Base-by-base conservation (phyloP, 1,140 invertebrate genomes). In the Aradophagus sp. region DNA sequence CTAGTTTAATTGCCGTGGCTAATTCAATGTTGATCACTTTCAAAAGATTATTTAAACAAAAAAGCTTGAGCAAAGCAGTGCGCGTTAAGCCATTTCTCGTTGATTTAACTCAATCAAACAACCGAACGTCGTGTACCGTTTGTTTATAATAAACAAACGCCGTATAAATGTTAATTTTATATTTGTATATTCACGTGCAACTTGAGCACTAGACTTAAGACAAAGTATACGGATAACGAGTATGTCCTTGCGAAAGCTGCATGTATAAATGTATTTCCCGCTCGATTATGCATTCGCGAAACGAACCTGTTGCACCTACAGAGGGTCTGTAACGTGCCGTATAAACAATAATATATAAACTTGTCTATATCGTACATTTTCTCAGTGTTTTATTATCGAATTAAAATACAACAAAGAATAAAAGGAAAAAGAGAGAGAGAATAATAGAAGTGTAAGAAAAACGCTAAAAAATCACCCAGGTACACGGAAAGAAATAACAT, bases 241-340 rank as follows among this genome's bases (percentile, higher is more conserved):
- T 16, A 58, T 63, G 68, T 71, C 61, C 61, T 71, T 71, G 59
- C 68, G 61, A 65, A 55, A 59, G 38, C 45, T 71, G 61, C 38
- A 45, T 61, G 55, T 63, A 47, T 55, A 59, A 71, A 38, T 53
- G 48, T 61, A 53, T 39, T 52, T 61, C 29, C 39, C 34, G 47
- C 48, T 50, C 39, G 15, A 58, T 38, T 19, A 35, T 47, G 47
- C 47, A 58, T 58, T 17, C 29, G 44, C 42, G 42, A 44, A 61
- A 41, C 29, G 11, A 48, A 26, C n/a, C 45, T 12, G 27, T 61
- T 52, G 26, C 34, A 44, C 56, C 26, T 56, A 50, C 50, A 62
- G 50, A 69, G n/a, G 20, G 31, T 52, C 44, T 38, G 41, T 55
- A 26, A 58, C 23, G 50, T 67, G 32, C 27, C n/a, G n/a, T 29